These are phyloP conservation scores for Poecile montanus DNA, from an alignment of 2,797 vertebrate genomes.

Conservation along the genomic window DNA sequence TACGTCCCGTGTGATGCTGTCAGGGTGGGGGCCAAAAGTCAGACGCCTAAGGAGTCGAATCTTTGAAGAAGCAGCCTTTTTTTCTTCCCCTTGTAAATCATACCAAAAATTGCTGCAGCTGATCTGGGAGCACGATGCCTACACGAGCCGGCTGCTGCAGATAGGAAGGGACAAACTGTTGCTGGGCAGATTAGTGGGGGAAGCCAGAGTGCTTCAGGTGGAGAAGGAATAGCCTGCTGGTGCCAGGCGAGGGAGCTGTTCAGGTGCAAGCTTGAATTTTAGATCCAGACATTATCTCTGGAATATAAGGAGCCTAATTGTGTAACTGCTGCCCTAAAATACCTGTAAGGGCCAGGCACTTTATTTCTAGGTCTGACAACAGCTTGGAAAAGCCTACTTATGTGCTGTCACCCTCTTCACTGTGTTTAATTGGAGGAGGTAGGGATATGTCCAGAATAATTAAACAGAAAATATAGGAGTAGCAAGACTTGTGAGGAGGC, in stretches of 20 bases:
- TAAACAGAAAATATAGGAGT: not conserved
- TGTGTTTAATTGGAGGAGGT: not conserved
- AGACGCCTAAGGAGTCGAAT: conserved; percentile 49
- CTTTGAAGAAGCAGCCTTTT: conserved; percentile 42
- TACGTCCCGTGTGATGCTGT: conserved; percentile 4
- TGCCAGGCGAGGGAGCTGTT: conserved; percentile 38
- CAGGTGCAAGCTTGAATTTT: not conserved
- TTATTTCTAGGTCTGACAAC: not conserved
- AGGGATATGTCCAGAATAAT: not conserved
- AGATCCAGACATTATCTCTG: not conserved
- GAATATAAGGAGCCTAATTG: not conserved
- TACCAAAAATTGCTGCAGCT: conserved; percentile 23
- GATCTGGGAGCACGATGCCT: conserved; percentile 9
- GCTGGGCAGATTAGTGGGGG: conserved; percentile 12
- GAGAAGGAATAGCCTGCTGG: not conserved
- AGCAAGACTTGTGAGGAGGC: not conserved
- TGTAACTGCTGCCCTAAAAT: not conserved
- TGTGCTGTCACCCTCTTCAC: not conserved
- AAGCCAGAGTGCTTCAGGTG: not conserved
- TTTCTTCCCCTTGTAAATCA: conserved; percentile 18
- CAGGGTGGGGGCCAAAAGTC: conserved; percentile 15
- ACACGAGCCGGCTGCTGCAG: not conserved
- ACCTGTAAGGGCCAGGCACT: not conserved
- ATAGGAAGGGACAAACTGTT: conserved; percentile 32
- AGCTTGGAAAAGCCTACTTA: not conserved